Evolutionary conservation across 2,888 invertebrate species (phyloP).

Genomic region (Sericinus montela): DNA sequence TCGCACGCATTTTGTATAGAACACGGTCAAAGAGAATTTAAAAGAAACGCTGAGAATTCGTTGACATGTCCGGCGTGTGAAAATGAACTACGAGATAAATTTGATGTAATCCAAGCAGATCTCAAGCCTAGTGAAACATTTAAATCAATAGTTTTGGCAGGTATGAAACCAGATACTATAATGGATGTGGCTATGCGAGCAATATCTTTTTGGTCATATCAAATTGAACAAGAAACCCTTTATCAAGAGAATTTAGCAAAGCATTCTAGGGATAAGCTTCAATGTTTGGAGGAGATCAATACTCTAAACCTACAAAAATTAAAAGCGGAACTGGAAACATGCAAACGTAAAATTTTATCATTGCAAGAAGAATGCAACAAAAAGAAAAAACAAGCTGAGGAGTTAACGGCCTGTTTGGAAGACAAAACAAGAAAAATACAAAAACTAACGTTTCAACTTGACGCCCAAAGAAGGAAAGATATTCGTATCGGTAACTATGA

Average conservation of each 20-base stretch:
- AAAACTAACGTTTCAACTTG: constrained; percentile 65
- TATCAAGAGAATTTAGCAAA: constrained; percentile 71
- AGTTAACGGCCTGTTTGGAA: constrained; percentile 60
- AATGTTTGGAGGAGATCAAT: constrained; percentile 69
- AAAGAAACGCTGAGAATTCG: constrained; percentile 61
- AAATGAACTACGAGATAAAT: constrained; percentile 68
- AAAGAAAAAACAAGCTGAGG: constrained; percentile 67
- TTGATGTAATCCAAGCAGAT: constrained; percentile 75
- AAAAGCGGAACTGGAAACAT: constrained; percentile 68
- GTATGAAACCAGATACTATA: constrained; percentile 73
- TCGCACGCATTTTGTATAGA: constrained; percentile 77
- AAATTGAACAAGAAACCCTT: constrained; percentile 72
- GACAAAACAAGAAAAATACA: constrained; percentile 69
- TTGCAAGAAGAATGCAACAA: constrained; percentile 65
- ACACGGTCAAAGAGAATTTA: constrained; percentile 73
- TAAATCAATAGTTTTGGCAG: constrained; percentile 74
- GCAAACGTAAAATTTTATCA: constrained; percentile 62
- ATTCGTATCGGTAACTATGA: constrained; percentile 48
- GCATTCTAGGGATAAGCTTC: constrained; percentile 64
- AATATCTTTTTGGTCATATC: constrained; percentile 77
- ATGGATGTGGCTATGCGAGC: constrained; percentile 78
- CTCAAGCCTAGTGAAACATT: constrained; percentile 72
- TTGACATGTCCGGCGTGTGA: constrained; percentile 74
- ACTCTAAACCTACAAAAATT: constrained; percentile 62
- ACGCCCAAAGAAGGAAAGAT: constrained; percentile 62